Conservation (phyloP, 2,888 invertebrate genomes). For the Drosophila koepferae region DNA sequence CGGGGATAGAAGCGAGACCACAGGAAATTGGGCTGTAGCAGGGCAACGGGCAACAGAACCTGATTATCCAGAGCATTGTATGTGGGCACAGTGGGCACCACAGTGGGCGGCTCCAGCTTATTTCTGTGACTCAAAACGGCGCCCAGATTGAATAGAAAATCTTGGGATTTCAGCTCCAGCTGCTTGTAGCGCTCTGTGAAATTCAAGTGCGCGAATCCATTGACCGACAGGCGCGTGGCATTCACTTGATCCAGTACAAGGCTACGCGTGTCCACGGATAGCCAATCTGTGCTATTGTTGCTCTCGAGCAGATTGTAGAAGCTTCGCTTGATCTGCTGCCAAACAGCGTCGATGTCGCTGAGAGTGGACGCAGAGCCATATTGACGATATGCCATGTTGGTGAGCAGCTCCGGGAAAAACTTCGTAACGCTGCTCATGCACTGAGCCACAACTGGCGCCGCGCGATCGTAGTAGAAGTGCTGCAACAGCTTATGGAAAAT, state of each 20-base stretch:
- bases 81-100: constrained; percentile 41
- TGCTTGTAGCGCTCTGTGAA: constrained; percentile 61
- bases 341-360: constrained; percentile 73
- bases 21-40: constrained; percentile 80
- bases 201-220: constrained; percentile 59
- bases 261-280: constrained; percentile 58
- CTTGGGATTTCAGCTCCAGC: constrained; percentile 46
- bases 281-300: constrained; percentile 59
- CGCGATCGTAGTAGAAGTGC: constrained; percentile 65
- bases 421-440: constrained; percentile 67
- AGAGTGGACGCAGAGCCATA: constrained; percentile 63
- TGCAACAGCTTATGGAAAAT: constrained; percentile 74
- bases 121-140: constrained; percentile 46
- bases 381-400: constrained; percentile 69
- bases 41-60: constrained; percentile 72
- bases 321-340: constrained; percentile 71
- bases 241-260: constrained; percentile 69
- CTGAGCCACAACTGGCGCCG: constrained; percentile 44
- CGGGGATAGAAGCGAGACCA: constrained; percentile 80
- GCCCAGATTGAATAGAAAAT: constrained; percentile 72
- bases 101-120: constrained; percentile 16
- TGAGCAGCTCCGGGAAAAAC: constrained; percentile 76
- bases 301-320: constrained; percentile 64
- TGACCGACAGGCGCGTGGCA: constrained; percentile 63
- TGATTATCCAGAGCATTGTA: constrained; percentile 63